Base-by-base conservation (phyloP, 1,140 invertebrate species). In the Acromyrmex echinatior region DNA sequence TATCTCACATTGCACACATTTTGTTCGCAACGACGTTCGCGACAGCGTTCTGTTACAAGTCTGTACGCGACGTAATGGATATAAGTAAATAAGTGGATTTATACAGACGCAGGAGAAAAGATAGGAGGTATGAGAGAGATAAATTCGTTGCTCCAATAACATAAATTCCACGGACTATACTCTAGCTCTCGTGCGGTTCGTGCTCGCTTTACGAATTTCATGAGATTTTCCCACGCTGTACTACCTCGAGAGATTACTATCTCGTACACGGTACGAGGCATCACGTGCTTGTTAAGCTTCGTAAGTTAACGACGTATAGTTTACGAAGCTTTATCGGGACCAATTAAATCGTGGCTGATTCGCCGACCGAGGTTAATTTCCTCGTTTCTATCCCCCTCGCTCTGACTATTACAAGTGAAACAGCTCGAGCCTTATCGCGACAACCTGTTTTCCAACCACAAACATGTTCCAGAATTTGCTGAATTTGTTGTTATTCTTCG, bases 251-350 rank as follows among this genome's bases (percentile, higher is more conserved):
- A 84, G 80, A 84, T 84, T 2, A 14, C 56, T 84, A 84, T 84
- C 80, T 76, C 70, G 70, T 74, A 25, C 70, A 76, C 45, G 70
- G 80, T 84, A 76, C 80, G 56, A 73, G 39, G 28, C 70, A 76
- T 84, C 70, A 84, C 80, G 80, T 49, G 70, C 80, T 62, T 49
- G 68, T 74, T 76, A 62, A 84, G 14, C n/a, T 45, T 21, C 80
- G 39, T 58, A 58, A 74, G 56, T 84, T 84, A 84, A 84, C 79
- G 51, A 58, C n/a, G 39, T 82, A 82, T 82, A 56, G 60, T 74
- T 81, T 39, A 62, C 80, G 56, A 49, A 25, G 5, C 39, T 82
- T 74, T 82, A 82, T 74, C 80, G 6, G 56, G 10, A 56, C 18
- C 14, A 76, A 76, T 84, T 84, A 84, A 84, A 76, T 51, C 31